Evolutionary conservation across 1,140 invertebrate species (phyloP).

Genomic region (Drosophila cardini): DNA sequence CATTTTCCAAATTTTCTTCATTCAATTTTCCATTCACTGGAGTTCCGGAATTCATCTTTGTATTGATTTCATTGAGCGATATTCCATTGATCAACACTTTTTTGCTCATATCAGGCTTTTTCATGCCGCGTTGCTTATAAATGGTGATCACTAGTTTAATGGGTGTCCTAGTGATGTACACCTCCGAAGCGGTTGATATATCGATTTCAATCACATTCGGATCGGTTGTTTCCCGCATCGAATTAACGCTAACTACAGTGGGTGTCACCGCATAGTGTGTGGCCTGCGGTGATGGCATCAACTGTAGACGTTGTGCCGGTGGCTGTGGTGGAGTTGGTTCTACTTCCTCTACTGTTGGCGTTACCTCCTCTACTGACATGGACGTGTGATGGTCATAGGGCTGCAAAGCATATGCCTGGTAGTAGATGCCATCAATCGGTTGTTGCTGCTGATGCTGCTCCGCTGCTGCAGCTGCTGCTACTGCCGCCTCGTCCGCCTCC

Average conservation of each 20-base stretch:
- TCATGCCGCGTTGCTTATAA: background rate
- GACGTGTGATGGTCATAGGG: background rate
- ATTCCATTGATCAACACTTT: constrained; percentile 1
- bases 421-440: background rate
- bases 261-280: background rate
- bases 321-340: background rate
- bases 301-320: background rate
- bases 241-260: background rate
- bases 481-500: too few species aligned
- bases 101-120: background rate
- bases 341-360: background rate
- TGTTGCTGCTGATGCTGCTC: background rate
- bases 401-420: background rate
- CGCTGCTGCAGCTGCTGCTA: background rate
- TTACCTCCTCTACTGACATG: background rate
- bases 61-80: background rate
- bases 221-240: background rate
- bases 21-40: background rate
- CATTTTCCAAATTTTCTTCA: background rate
- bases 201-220: constrained; percentile 12
- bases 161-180: constrained; percentile 4
- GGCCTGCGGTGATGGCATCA: background rate
- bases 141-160: constrained; percentile 17
- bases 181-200: background rate
- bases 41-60: background rate